These are phyloP conservation scores for Anas platyrhynchos DNA, from an alignment of 2,113 vertebrate genomes.

Conservation along the genomic window DNA sequence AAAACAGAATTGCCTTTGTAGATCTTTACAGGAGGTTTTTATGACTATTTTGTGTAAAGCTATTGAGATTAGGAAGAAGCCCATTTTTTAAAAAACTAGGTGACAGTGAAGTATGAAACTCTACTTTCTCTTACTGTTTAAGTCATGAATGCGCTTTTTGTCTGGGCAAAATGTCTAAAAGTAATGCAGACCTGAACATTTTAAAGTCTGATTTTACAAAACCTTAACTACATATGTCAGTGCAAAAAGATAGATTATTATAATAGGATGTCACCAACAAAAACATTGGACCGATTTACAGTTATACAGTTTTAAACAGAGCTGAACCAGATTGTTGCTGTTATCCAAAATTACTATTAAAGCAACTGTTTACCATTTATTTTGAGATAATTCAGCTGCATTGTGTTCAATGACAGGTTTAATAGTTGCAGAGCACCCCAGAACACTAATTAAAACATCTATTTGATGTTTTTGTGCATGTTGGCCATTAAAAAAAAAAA, in stretches of 20 bases:
- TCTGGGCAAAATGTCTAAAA: neutral
- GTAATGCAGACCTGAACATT: neutral
- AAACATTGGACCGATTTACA: neutral
- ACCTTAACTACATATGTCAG: neutral
- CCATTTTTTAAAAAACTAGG: neutral
- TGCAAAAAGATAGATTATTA: neutral
- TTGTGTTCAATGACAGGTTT: constrained; percentile 52
- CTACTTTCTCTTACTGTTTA: neutral
- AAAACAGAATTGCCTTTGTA: neutral
- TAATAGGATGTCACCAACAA: neutral
- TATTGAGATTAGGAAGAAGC: neutral
- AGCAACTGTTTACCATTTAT: constrained; percentile 33
- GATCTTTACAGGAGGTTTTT: neutral
- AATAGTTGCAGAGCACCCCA: constrained; percentile 52
- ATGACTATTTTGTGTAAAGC: neutral
- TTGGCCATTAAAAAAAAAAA: constrained; percentile 50
- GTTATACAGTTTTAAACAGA: neutral
- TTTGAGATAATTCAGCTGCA: constrained; percentile 45
- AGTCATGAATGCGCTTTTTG: neutral
- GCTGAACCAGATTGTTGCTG: neutral
- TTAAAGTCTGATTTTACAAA: neutral
- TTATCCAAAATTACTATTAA: neutral
- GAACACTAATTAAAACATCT: constrained; percentile 68
- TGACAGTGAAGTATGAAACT: neutral
- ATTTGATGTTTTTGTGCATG: constrained; percentile 64